phyloP scores from a whole-genome alignment of 2,888 invertebrate genomes.

The Coenonympha glycerion region DNA sequence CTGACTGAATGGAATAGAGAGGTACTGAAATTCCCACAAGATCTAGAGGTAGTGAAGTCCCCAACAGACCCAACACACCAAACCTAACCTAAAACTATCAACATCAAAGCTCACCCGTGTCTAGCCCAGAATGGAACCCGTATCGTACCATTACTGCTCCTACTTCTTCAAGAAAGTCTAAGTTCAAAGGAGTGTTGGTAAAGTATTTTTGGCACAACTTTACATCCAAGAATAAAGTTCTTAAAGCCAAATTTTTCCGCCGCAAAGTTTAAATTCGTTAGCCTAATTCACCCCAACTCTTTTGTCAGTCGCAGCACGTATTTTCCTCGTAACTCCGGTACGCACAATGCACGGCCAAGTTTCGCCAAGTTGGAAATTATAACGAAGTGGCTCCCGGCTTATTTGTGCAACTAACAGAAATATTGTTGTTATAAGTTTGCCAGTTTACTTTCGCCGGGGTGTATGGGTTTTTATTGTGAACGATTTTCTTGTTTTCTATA shows the following conservation, averaged over 20 bases:
- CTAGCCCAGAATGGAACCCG: too few species aligned
- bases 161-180: not conserved
- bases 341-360: slow-evolving; percentile 34
- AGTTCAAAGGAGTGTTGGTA: not conserved
- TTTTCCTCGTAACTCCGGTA: slow-evolving; percentile 37
- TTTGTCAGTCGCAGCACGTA: slow-evolving; percentile 39
- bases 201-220: not conserved
- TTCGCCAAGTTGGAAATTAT: slow-evolving; percentile 32
- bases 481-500: not conserved
- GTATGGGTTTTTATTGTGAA: not conserved
- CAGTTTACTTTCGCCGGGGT: not conserved
- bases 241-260: slow-evolving; percentile 5
- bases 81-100: too few species aligned
- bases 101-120: too few species aligned
- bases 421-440: slow-evolving; percentile 28
- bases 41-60: too few species aligned
- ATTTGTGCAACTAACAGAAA: slow-evolving; percentile 28
- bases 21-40: too few species aligned
- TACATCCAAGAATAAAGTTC: not conserved
- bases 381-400: slow-evolving; percentile 29
- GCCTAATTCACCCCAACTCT: slow-evolving; percentile 37
- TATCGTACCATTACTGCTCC: not conserved
- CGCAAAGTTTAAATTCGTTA: slow-evolving; percentile 29
- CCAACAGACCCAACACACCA: too few species aligned
- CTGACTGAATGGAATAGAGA: too few species aligned